Percentiles rank a stretch among this genome's conserved stretches.
Conservation (phyloP, 2,113 vertebrate genomes). For the Ophthalmolycus amberensis region DNA sequence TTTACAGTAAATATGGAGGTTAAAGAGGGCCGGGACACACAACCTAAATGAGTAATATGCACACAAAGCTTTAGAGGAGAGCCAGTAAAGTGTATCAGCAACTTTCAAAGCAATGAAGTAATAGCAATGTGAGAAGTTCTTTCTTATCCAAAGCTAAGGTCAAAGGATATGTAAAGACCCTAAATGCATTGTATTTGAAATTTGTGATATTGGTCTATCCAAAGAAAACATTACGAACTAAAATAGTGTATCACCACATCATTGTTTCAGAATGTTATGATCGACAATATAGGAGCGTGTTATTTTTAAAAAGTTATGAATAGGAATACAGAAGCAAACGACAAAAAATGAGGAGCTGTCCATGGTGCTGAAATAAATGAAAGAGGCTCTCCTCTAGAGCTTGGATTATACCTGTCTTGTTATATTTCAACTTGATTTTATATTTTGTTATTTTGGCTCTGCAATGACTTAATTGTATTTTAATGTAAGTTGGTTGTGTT, state of each 20-base stretch:
- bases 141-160: not conserved
- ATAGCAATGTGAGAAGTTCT: too few species aligned
- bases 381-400: not conserved
- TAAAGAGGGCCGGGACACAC: not conserved
- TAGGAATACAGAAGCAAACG: not conserved
- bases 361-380: conserved; percentile 12
- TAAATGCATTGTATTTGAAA: not conserved
- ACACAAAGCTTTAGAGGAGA: too few species aligned
- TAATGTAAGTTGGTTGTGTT: too few species aligned
- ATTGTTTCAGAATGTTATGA: not conserved
- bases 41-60: rapidly evolving
- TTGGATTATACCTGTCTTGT: not conserved
- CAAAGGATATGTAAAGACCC: not conserved
- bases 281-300: not conserved
- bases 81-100: rapidly evolving
- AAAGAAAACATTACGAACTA: not conserved
- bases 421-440: not conserved
- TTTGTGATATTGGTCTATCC: not conserved
- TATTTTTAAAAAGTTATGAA: not conserved
- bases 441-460: not conserved
- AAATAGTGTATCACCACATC: conserved; percentile 10
- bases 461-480: not conserved
- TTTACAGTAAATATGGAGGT: not conserved
- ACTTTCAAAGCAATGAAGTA: not conserved
- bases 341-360: not conserved